These are phyloP conservation scores for Laticauda colubrina DNA, from an alignment of 2,113 vertebrate genomes.

Conservation along the genomic window DNA sequence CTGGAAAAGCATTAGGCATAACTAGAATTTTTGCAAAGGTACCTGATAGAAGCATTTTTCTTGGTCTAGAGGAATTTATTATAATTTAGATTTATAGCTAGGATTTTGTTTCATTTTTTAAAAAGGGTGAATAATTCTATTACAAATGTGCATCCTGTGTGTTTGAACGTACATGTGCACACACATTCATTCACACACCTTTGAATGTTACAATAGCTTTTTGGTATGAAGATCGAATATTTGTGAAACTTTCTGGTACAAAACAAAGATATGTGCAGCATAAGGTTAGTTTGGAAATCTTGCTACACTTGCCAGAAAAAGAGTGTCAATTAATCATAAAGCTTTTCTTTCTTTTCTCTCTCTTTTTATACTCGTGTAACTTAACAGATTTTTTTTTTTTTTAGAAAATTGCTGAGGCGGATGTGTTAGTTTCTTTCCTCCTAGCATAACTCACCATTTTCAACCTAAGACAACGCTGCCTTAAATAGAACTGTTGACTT, in stretches of 20 bases:
- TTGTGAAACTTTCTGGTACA: conserved; percentile 69
- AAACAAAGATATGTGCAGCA: conserved; percentile 53
- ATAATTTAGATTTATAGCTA: background rate
- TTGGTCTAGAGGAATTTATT: background rate
- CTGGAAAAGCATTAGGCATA: background rate
- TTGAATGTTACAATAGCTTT: conserved; percentile 74
- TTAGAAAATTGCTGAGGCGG: conserved; percentile 58
- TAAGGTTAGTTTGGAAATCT: conserved; percentile 66
- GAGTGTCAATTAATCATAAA: conserved; percentile 78
- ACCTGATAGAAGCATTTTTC: background rate
- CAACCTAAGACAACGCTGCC: conserved; percentile 64
- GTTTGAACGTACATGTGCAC: no score
- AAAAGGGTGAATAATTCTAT: conserved; percentile 72
- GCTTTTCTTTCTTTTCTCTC: conserved; percentile 29
- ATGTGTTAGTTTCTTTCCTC: conserved; percentile 62
- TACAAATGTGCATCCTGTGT: background rate
- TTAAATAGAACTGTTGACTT: conserved; percentile 63
- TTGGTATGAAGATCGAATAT: conserved; percentile 52
- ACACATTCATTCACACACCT: background rate
- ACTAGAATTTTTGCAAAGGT: background rate
- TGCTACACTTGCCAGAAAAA: conserved; percentile 76
- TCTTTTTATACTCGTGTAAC: conserved; percentile 67
- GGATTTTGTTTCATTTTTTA: conserved; percentile 22
- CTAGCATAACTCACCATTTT: conserved; percentile 67
- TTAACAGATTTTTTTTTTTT: conserved; percentile 72